Base-by-base conservation (phyloP, 2,888 invertebrate species). In the Athrips mouffetella region DNA sequence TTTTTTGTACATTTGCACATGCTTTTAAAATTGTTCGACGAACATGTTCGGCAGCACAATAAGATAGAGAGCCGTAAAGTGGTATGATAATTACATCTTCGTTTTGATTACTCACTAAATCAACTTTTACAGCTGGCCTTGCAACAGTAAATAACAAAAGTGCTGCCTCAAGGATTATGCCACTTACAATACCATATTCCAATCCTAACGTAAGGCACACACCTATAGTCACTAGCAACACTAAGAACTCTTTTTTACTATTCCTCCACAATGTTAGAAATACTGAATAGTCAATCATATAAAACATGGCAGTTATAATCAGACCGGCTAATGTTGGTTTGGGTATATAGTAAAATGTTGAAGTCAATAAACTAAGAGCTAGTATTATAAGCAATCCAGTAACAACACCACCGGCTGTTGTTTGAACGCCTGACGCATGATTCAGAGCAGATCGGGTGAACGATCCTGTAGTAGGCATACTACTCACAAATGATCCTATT, bases 371-470 rank as follows among this genome's bases (percentile, higher is more conserved):
- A 20, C 92, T 93, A 42, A 97, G 85, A 0, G 97, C 93, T 53
- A 97, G 73, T 37, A 97, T 80, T 2, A 97, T 93, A 47, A 97
- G 80, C 11, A 89, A 68, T 41, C 93, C 94, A 10, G 94, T 96
- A 15, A 94, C 89, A 2, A 95, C 75, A 3, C 97, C 97, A 30
- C 96, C 95, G 47, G 94, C 89, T 0, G 94, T 92, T 0, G 97
- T 97, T 64, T 91, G 91, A 0, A 96, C 97, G 1, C 97, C 97
- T 55, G 96, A 96, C 25, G 96, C 93, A 70, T 96, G 92, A 76
- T 98, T 98, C 2, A 98, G 91, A 4, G 97, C 97, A 13, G 97
- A 94, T 63, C 96, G 90, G 0, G 95, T 94, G 75, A 96, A 96
- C 2, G 95, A 95, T 44, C 95, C 97, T 18, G 95, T 93, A 0